Evolutionary conservation across 2,888 invertebrate genomes (phyloP), one percentile per base, ranked within the genome.

Genomic region (Torymus tubicola): DNA sequence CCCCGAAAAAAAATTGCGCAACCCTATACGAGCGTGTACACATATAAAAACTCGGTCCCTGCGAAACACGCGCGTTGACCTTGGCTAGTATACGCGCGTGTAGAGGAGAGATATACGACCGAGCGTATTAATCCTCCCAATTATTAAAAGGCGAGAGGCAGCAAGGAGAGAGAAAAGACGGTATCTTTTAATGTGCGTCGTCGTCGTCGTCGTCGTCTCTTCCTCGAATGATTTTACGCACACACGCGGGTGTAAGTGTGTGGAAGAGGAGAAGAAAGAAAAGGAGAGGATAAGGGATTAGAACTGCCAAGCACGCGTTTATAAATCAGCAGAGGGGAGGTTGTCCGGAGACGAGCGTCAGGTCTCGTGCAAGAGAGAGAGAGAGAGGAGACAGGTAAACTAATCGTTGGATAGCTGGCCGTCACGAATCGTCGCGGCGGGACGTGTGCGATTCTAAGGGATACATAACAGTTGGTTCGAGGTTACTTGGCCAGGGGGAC

Each of bases 371-470:
- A n/a, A n/a, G n/a, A n/a, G n/a, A n/a, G n/a, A 5, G 60, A 61
- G 82, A 83, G 82, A 82, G 83, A 79, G 82, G 60, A 61, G 82
- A 83, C 83, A 82, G 83, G 80, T 83, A 80, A 84, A 83, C 84
- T 83, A 83, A 85, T 82, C 76, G 82, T 77, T 21, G 79, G 77
- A 78, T 69, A 80, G 69, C 71, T 65, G 57, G 65, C 57, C 73
- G 64, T 64, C 55, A 18, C 73, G 57, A 70, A 64, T 55, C 68
- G 55, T 63, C 42, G 50, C 31, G 31, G 31, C 31, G 31, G 31
- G 31, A 31, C 31, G 31, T 31, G 3, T 8, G 8, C 3, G 31
- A 31, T 31, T 31, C 31, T 31, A 4, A 2, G 31, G 2, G 2
- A 31, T 31, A 31, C 2, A 4, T 2, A 2, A 4, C 4, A 31